A percentile compares a stretch with the other conserved stretches of the same genome.
phyloP scores from a whole-genome alignment of 2,113 vertebrate genomes.

The Micronisus gabar region DNA sequence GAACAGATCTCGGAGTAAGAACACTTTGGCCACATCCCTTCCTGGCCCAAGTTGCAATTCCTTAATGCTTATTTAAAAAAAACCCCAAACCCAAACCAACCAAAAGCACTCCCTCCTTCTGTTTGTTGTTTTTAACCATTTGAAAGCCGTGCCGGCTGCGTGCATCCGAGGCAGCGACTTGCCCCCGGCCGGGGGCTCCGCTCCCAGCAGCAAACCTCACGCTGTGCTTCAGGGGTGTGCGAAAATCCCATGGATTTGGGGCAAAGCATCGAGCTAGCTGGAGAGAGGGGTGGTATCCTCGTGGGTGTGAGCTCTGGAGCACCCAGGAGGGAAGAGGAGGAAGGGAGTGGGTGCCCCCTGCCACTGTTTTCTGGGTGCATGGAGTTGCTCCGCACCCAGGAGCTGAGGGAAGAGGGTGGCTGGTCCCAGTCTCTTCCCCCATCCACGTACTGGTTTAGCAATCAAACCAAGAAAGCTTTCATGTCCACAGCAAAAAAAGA shows the following conservation, averaged over 20 bases:
- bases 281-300: background rate
- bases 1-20: fast-evolving
- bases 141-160: fast-evolving
- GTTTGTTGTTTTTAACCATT: background rate
- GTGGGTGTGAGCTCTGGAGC: background rate
- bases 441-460: background rate
- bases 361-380: background rate
- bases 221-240: fast-evolving
- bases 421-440: background rate
- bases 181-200: fast-evolving
- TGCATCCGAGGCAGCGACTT: fast-evolving
- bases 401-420: background rate
- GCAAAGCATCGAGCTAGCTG: fast-evolving
- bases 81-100: background rate
- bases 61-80: background rate
- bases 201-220: background rate
- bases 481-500: background rate
- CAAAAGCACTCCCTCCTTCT: background rate
- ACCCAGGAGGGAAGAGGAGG: background rate
- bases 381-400: background rate
- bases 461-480: background rate
- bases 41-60: background rate
- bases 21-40: background rate
- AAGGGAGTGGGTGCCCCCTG: background rate
- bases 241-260: background rate